These are phyloP conservation scores for Myanophis thanlyinensis DNA, from an alignment of 2,113 vertebrate species.

Conservation along the genomic window DNA sequence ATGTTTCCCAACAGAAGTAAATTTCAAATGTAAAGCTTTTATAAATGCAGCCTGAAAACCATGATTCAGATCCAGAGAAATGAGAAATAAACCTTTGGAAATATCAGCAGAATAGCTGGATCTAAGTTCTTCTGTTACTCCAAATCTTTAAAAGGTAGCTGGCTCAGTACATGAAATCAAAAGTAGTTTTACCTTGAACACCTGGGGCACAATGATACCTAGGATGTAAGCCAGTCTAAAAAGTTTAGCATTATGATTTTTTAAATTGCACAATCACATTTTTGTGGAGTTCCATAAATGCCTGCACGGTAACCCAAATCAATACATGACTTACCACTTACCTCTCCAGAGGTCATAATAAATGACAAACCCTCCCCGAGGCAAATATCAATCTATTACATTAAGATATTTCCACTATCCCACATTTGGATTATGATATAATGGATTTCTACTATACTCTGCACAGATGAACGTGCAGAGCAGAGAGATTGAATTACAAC, in stretches of 20 bases:
- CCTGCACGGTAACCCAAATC: neutral
- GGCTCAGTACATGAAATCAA: neutral
- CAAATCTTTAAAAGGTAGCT: neutral
- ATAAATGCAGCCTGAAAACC: neutral
- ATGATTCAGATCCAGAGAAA: neutral
- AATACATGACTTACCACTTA: neutral
- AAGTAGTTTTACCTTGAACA: conserved; percentile 16
- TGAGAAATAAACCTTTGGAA: neutral
- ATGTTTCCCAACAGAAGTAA: neutral
- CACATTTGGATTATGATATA: conserved; percentile 26
- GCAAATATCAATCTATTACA: conserved; percentile 21
- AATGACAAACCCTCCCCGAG: neutral
- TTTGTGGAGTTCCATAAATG: neutral
- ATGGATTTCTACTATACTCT: conserved; percentile 30
- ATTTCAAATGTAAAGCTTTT: neutral
- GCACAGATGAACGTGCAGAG: conserved; percentile 56
- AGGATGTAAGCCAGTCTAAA: neutral
- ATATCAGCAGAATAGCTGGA: neutral
- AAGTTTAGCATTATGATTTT: neutral
- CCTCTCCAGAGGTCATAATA: neutral
- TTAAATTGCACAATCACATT: neutral
- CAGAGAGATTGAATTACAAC: conserved; percentile 69
- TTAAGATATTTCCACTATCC: conserved; percentile 34
- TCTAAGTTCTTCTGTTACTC: neutral
- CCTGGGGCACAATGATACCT: neutral